Base-by-base conservation (phyloP, 2,888 invertebrate species). In the Carabus problematicus region DNA sequence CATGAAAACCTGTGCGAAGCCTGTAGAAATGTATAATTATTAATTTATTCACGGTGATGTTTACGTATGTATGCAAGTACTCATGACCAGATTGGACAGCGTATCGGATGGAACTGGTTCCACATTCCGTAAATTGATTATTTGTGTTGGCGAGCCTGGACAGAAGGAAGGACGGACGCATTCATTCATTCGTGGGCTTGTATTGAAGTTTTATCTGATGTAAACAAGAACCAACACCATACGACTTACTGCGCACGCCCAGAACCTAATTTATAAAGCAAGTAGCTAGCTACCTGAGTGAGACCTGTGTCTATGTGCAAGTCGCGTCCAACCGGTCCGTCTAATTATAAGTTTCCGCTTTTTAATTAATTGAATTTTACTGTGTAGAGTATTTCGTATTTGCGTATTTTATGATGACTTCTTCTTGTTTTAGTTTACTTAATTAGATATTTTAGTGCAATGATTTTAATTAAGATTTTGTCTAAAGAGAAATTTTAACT, bases 181-280 rank as follows among this genome's bases (percentile, higher is more conserved):
- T 55, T 64, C 64, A 52, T 52, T 52, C 52, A 12, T 52, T 52
- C 29, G 12, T 52, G 18, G 52, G 52, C 19, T 9, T 16, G 18
- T 54, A 66, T 66, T 59, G 58, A 59, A 66, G 66, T 67, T 67
- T 52, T 67, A 67, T 67, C 67, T 67, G 67, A 67, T 67, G 67
- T 67, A 60, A 67, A 67, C 67, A 67, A 67, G 67, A 67, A 47
- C 18, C 52, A 52, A 59, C 52, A 52, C 19, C 18, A 19, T 19
- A 16, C 8, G 14, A 11, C 52, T 16, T 19, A 18, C 45, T 45
- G 55, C 64, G 54, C 54, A 56, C 66, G 66, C 66, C 66, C 58
- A 66, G 58, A 54, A 49, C 47, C 49, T 66, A 59, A 66, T 66
- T 66, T 66, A 66, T 66, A 66, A 58, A 56, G 49, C 66, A 66